Evolutionary conservation across 1,140 invertebrate species (phyloP).

Genomic region (Aphidius gifuensis): DNA sequence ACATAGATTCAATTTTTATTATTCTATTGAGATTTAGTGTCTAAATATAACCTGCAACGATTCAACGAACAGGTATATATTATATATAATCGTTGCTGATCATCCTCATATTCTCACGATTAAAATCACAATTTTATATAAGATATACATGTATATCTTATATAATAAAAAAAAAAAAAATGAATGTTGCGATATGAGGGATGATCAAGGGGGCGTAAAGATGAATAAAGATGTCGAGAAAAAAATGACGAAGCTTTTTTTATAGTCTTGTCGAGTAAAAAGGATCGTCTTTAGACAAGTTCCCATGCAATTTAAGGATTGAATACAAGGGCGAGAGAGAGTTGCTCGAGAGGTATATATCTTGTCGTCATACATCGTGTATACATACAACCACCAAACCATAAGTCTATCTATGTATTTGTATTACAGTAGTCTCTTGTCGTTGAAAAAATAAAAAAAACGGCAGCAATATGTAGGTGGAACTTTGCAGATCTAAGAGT

Average conservation of each 20-base stretch:
- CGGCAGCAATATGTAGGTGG: too few relatives aligned
- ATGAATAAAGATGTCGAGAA: conserved; percentile 9
- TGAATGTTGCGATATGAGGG: background rate
- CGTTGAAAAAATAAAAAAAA: background rate
- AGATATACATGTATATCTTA: conserved; percentile 9
- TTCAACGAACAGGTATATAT: background rate
- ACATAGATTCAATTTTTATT: too few relatives aligned
- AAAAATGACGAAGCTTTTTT: conserved; percentile 8
- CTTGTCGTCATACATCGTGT: background rate
- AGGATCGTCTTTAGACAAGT: conserved; percentile 12
- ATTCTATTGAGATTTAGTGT: too few relatives aligned
- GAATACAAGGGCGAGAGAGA: conserved; percentile 4
- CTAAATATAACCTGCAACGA: background rate
- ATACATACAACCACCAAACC: background rate
- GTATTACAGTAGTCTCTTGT: background rate
- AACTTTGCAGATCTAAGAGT: too few relatives aligned
- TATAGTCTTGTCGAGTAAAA: background rate
- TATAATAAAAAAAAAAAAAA: background rate
- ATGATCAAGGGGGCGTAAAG: background rate
- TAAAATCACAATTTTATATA: background rate
- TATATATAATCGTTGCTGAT: background rate
- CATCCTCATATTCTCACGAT: conserved; percentile 12
- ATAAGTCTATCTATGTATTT: too few relatives aligned
- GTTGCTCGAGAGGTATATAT: background rate
- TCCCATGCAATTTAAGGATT: conserved; percentile 21